Conservation (phyloP, 2,113 vertebrate species). For the Cyanocitta stelleri region DNA sequence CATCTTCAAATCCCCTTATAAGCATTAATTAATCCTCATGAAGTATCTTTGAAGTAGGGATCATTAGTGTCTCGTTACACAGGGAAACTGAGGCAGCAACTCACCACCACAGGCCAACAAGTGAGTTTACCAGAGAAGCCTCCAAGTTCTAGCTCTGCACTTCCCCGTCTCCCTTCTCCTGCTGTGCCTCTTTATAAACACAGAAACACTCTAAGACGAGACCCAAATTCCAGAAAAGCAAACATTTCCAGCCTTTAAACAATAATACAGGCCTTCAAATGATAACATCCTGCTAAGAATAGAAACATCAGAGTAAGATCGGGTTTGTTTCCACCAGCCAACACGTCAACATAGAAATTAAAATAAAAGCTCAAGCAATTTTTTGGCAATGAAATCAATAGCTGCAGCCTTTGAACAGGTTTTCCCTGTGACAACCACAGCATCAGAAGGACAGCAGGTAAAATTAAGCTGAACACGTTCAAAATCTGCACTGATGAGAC, state of each 20-base stretch:
- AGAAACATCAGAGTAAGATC: neutral
- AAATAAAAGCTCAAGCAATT: neutral
- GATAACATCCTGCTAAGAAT: neutral
- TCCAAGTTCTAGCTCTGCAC: neutral
- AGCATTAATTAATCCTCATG: neutral
- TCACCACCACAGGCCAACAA: fast-evolving
- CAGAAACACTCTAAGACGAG: neutral
- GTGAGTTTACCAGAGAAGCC: neutral
- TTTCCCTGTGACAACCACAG: neutral
- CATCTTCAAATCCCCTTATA: neutral
- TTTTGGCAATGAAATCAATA: neutral
- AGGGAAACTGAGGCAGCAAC: neutral
- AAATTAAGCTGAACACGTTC: neutral
- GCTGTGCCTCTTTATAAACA: neutral
- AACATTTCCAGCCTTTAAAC: neutral
- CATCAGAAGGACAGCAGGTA: neutral
- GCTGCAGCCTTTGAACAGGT: neutral
- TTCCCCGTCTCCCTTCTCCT: neutral
- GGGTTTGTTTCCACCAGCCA: neutral
- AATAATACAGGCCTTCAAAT: neutral
- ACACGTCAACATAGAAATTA: fast-evolving
- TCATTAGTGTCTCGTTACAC: neutral
- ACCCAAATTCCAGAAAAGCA: neutral
- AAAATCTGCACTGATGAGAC: neutral
- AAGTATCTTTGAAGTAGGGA: neutral